Conservation (phyloP, 2,888 invertebrate genomes). For the Metalampra italica region DNA sequence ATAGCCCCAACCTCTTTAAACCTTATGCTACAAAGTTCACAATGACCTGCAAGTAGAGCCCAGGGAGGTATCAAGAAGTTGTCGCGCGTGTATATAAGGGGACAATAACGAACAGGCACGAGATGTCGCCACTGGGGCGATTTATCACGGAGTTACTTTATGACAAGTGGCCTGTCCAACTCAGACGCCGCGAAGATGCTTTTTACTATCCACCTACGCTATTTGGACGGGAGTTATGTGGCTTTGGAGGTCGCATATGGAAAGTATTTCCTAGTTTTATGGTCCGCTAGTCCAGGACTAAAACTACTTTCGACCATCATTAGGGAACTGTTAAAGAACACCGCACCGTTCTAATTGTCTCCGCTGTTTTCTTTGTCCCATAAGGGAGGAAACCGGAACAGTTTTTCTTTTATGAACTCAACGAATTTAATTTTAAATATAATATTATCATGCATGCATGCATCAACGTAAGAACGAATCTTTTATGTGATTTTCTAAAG, state of each 20-base stretch:
- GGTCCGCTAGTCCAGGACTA: too few relatives aligned
- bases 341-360: too few relatives aligned
- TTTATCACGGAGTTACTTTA: slow-evolving; percentile 68
- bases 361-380: too few relatives aligned
- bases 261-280: background rate
- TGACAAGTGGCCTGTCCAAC: slow-evolving; percentile 70
- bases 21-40: slow-evolving; percentile 4
- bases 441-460: too few relatives aligned
- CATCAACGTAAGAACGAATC: too few relatives aligned
- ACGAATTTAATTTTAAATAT: too few relatives aligned
- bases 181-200: slow-evolving; percentile 58
- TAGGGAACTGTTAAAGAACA: too few relatives aligned
- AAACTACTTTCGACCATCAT: too few relatives aligned
- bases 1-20: slow-evolving; percentile 10
- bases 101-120: slow-evolving; percentile 67
- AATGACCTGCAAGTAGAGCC: slow-evolving; percentile 4
- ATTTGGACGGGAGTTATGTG: slow-evolving; percentile 10
- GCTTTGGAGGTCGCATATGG: background rate
- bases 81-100: slow-evolving; percentile 50
- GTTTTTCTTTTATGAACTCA: too few relatives aligned
- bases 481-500: too few relatives aligned
- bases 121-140: slow-evolving; percentile 61
- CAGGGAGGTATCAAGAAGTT: slow-evolving; percentile 8
- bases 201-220: slow-evolving; percentile 55
- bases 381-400: too few relatives aligned